These are phyloP conservation scores for Sylvilagus floridanus DNA, from an alignment of 2,797 vertebrate species.

Conservation along the genomic window DNA sequence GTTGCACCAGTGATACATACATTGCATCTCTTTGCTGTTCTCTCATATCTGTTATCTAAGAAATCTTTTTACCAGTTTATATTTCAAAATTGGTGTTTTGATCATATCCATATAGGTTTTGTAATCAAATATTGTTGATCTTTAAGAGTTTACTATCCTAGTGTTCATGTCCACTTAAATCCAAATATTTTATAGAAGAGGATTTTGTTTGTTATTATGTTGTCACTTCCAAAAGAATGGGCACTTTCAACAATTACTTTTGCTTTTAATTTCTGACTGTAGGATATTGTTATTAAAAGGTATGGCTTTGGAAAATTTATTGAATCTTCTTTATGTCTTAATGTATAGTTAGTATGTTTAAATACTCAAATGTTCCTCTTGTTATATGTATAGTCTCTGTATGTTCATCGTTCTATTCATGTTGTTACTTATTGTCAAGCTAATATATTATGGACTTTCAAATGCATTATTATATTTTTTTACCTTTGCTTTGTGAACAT, in stretches of 20 bases:
- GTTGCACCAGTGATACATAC: not conserved
- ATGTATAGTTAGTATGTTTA: not conserved
- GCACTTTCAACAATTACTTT: constrained; percentile 19
- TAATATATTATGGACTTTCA: not conserved
- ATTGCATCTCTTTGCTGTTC: not conserved
- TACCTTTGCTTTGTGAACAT: not conserved
- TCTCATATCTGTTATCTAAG: not conserved
- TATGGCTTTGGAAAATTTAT: not conserved
- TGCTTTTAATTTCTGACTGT: constrained; percentile 34
- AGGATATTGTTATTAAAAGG: not conserved
- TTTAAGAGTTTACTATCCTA: constrained; percentile 15
- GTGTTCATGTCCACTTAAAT: constrained; percentile 18
- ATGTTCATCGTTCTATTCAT: not conserved
- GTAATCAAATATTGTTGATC: not conserved
- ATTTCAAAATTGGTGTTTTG: not conserved
- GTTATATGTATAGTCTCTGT: not conserved
- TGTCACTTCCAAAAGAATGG: not conserved
- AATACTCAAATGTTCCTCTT: not conserved
- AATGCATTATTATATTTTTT: not conserved
- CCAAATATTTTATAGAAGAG: not conserved
- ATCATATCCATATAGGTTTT: not conserved
- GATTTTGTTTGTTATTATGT: not conserved
- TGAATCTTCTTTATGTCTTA: not conserved
- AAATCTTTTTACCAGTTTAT: not conserved
- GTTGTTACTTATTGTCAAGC: not conserved